Conservation (phyloP, 2,888 invertebrate genomes). For the Amiota communis region DNA sequence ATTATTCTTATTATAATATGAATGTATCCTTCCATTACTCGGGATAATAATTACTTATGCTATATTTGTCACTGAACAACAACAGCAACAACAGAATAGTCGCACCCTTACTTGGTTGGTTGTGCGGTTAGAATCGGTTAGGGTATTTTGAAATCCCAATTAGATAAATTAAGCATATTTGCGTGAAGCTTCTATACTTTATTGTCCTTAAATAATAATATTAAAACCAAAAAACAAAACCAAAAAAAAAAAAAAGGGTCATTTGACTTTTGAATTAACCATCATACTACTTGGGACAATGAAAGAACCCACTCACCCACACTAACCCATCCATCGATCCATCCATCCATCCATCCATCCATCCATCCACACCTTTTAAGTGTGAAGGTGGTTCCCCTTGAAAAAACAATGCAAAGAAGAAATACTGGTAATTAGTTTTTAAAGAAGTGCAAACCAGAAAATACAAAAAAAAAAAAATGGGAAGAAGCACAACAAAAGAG, state of each 20-base stretch:
- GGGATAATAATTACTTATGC: too few relatives aligned
- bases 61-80: too few relatives aligned
- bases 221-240: background rate
- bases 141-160: slow-evolving; percentile 12
- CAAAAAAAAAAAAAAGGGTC: background rate
- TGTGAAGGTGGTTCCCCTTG: background rate
- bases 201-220: slow-evolving; percentile 2
- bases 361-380: background rate
- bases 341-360: too few relatives aligned
- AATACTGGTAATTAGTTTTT: slow-evolving; percentile 23
- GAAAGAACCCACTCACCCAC: background rate
- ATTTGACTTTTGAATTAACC: slow-evolving; percentile 22
- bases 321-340: background rate
- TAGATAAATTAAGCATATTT: slow-evolving; percentile 4
- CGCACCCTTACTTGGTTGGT: background rate
- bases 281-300: background rate
- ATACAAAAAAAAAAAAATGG: background rate
- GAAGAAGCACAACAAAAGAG: background rate
- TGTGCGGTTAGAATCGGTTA: too few relatives aligned
- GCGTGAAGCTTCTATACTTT: background rate
- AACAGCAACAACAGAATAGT: too few relatives aligned
- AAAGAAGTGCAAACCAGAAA: slow-evolving; percentile 22
- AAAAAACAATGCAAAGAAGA: slow-evolving; percentile 12
- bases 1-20: background rate
- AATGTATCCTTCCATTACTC: background rate